These are phyloP conservation scores for Stictocephala bisonia DNA, from an alignment of 2,888 invertebrate genomes.

Conservation along the genomic window DNA sequence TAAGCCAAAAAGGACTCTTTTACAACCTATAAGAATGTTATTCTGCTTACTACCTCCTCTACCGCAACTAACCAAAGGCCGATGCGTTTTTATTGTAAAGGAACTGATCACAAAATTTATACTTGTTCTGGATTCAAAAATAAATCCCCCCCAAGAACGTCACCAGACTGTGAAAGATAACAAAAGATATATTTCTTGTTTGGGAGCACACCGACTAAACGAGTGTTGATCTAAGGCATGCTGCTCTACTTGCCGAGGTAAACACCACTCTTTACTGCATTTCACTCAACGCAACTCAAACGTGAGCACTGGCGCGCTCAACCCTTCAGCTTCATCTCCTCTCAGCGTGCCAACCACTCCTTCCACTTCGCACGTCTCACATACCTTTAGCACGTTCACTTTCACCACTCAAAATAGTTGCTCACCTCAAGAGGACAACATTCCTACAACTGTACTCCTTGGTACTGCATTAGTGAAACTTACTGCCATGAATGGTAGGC, in stretches of 20 bases:
- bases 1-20: background rate
- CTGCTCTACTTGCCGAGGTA: background rate
- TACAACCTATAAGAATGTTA: background rate
- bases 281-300: background rate
- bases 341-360: background rate
- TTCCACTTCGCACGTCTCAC: background rate
- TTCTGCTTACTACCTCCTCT: background rate
- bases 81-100: background rate
- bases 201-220: background rate
- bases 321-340: background rate
- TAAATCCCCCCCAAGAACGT: background rate
- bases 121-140: background rate
- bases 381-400: background rate
- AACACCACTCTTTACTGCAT: background rate
- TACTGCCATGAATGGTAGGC: background rate
- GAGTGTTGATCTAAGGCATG: background rate
- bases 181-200: background rate
- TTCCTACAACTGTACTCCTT: background rate
- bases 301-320: background rate
- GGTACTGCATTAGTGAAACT: background rate
- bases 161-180: background rate
- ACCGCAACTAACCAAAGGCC: background rate
- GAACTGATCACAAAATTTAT: background rate
- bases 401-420: background rate
- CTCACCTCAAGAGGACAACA: background rate